These are phyloP conservation scores for Falco cherrug DNA, from an alignment of 2,797 vertebrate genomes.

Conservation along the genomic window DNA sequence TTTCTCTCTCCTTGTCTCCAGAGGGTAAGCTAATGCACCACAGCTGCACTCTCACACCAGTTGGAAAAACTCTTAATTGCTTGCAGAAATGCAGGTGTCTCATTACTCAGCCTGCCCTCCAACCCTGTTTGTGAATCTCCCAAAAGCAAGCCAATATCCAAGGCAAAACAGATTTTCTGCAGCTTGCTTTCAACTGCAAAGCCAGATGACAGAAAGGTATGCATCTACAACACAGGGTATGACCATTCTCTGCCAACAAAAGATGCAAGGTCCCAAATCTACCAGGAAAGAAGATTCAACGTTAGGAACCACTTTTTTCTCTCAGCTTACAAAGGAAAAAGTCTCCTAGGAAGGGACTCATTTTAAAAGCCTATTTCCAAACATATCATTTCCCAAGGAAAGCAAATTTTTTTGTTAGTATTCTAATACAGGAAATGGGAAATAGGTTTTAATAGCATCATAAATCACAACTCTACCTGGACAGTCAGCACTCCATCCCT, in stretches of 20 bases:
- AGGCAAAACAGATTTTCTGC: background rate
- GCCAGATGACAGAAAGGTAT: background rate
- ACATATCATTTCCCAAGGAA: background rate
- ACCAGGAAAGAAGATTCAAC: background rate
- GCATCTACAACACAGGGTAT: background rate
- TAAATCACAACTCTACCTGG: background rate
- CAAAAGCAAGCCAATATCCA: background rate
- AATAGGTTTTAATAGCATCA: background rate
- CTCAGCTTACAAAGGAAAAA: background rate
- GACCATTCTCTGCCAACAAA: background rate
- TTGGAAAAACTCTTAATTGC: background rate
- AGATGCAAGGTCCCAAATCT: background rate
- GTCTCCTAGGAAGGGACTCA: background rate
- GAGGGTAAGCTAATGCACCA: background rate
- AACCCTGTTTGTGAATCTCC: background rate
- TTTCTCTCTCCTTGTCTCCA: background rate
- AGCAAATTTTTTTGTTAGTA: background rate
- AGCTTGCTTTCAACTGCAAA: background rate
- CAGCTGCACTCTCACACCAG: background rate
- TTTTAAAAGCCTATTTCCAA: background rate
- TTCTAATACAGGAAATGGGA: background rate
- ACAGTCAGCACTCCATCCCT: background rate
- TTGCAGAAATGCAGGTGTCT: background rate
- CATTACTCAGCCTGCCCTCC: background rate
- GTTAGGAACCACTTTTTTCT: background rate